These are phyloP conservation scores for Tupaia chinensis DNA, from an alignment of 2,113 vertebrate species.

Conservation along the genomic window DNA sequence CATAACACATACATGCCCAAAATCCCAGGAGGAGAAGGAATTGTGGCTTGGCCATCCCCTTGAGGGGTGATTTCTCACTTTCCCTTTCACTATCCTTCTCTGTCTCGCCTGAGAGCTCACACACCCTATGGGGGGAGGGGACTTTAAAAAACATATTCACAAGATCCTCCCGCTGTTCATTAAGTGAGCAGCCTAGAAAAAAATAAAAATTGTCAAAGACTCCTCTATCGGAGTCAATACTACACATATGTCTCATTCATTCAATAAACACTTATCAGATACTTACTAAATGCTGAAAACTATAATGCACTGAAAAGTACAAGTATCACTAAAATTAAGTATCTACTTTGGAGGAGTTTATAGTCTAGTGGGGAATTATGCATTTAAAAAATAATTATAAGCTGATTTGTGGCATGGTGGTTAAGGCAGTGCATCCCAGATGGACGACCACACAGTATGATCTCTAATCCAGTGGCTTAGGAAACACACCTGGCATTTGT, in stretches of 20 bases:
- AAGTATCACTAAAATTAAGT: background rate
- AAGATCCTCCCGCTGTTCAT: background rate
- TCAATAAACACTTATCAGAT: background rate
- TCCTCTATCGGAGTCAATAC: background rate
- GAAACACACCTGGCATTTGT: no score
- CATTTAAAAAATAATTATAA: constrained; percentile 59
- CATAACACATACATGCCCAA: no score
- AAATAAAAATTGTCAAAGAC: background rate
- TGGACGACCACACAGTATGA: no score
- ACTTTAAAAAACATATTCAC: background rate
- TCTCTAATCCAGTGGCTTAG: no score
- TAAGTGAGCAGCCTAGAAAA: constrained; percentile 16
- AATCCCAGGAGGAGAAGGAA: no score
- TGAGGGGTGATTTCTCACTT: no score
- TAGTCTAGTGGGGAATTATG: background rate
- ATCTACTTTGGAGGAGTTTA: background rate
- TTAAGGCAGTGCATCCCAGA: no score
- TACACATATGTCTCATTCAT: background rate
- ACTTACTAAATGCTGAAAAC: background rate
- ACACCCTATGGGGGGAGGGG: no score
- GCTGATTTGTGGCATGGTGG: background rate
- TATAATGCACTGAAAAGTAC: background rate
- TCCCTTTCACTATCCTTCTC: no score
- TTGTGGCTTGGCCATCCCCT: no score
- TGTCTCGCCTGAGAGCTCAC: no score